These are phyloP conservation scores for Lepeophtheirus nordmannii DNA, from an alignment of 2,888 invertebrate species.

Conservation along the genomic window DNA sequence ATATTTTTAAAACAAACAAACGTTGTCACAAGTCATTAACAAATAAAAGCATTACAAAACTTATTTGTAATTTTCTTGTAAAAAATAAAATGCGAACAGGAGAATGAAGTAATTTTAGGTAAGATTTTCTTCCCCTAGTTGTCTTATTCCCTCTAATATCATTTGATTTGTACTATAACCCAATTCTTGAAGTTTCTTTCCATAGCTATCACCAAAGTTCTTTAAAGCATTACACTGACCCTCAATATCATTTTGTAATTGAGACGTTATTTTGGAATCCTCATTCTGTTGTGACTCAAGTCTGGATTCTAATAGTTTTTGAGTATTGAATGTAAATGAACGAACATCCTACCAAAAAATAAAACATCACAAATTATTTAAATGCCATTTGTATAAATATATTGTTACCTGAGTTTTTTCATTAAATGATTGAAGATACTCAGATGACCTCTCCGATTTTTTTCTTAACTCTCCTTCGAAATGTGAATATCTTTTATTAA, in stretches of 20 bases:
- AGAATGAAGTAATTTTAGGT: too few species aligned
- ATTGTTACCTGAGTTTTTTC: not conserved
- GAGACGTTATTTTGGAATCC: not conserved
- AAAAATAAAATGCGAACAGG: too few species aligned
- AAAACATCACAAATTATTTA: not conserved
- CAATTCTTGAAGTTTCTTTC: not conserved
- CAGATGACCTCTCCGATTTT: not conserved
- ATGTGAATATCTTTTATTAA: not conserved
- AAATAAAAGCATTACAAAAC: conserved; percentile 3
- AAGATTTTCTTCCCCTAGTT: not conserved
- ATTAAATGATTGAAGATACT: not conserved
- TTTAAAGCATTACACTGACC: not conserved
- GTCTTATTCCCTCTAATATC: not conserved
- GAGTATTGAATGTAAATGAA: not conserved
- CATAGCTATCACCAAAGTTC: conserved; percentile 1
- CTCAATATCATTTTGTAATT: not conserved
- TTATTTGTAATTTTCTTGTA: too few species aligned
- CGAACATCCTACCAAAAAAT: not conserved
- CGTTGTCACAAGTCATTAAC: not conserved
- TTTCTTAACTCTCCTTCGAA: not conserved
- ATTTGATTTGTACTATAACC: conserved; percentile 4
- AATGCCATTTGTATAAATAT: not conserved
- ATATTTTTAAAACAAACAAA: too few species aligned
- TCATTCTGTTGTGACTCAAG: not conserved
- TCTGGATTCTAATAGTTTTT: not conserved